A percentile compares a stretch with the other conserved stretches of the same genome.
Conservation (phyloP, 2,797 vertebrate species). For the Geotrypetes seraphini region DNA sequence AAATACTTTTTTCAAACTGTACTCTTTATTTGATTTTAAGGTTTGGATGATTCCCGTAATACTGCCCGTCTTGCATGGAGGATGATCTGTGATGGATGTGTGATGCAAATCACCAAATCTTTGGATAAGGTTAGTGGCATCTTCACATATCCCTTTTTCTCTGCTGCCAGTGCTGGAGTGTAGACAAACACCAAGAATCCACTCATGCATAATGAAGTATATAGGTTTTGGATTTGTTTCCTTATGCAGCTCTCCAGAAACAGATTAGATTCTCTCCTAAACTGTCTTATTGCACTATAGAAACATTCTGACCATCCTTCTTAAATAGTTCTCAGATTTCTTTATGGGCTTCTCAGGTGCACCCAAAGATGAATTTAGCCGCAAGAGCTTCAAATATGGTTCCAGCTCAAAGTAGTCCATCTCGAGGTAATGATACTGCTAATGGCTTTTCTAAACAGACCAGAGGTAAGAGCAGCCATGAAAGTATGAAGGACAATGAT, state of each 20-base stretch:
- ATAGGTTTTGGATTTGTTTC: conserved; percentile 1
- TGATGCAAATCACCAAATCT: conserved; percentile 76
- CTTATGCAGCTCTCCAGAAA: conserved; percentile 4
- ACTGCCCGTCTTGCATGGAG: conserved; percentile 77
- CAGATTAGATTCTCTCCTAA: background rate
- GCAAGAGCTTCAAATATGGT: conserved; percentile 15
- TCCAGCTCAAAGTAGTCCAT: conserved; percentile 11
- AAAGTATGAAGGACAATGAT: background rate
- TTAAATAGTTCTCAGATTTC: conserved; percentile 37
- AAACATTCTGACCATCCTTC: conserved; percentile 17
- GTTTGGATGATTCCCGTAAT: conserved; percentile 84
- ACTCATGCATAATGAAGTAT: background rate
- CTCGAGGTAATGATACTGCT: conserved; percentile 9
- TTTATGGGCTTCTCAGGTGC: conserved; percentile 40
- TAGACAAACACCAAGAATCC: background rate
- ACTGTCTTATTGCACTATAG: background rate
- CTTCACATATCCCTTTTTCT: conserved; percentile 13
- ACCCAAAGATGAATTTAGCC: conserved; percentile 26
- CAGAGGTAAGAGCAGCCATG: background rate
- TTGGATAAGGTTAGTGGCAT: conserved; percentile 74
- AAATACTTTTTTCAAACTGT: too few species aligned
- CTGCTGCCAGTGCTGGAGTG: conserved; percentile 11
- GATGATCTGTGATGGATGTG: conserved; percentile 81
- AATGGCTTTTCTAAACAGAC: background rate
- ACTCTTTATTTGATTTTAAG: conserved; percentile 41